Base-by-base conservation (phyloP, 1,140 invertebrate genomes). In the Formica selysi region DNA sequence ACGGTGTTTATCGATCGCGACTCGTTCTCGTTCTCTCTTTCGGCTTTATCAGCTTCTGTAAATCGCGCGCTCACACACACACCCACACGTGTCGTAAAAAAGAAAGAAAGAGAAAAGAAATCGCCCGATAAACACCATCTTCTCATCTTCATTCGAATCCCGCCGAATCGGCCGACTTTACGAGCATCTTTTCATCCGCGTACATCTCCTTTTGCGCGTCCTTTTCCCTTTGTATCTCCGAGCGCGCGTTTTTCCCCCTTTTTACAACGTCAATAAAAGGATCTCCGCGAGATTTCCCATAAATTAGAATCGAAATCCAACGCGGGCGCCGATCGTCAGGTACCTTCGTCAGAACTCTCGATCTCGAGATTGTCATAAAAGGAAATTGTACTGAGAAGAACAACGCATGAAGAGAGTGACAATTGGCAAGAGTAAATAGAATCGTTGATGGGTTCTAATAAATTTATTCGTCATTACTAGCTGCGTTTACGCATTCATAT, bases 201-300 rank as follows among this genome's bases (percentile, higher is more conserved):
- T 74, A 16, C 44, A 38, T 10, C 2, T 10, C 26, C 10, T 3
- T 29, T 59, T 59, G 64, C 68, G 44, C 59, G 26, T 62, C 51
- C 71, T 57, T 76, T n/a, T 7, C 26, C 41, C 44, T 44, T 79
- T 54, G 7, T 54, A 36, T 61, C 41, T 11, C 41, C 8, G 41
- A 44, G 10, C n/a, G 19, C 13, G 11, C 13, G 16, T 29, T 38
- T 44, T 19, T 61, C n/a, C 32, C 38, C 22, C 70, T 62, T 91
- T 90, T 91, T 90, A 91, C 65, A 64, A 57, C 84, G 19, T 32
- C 87, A 85, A 90, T 91, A 91, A 91, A 91, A 90, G 67, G 65
- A 80, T 70, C 86, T 85, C 32, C 48, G 68, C 32, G 73, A 70
- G 85, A 88, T 90, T 90, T 83, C 65, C 8, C 65, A 59, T 81